A percentile compares a stretch with the other conserved stretches of the same genome.
These are phyloP conservation scores for Sylvia atricapilla DNA, from an alignment of 2,113 vertebrate species.

Conservation along the genomic window DNA sequence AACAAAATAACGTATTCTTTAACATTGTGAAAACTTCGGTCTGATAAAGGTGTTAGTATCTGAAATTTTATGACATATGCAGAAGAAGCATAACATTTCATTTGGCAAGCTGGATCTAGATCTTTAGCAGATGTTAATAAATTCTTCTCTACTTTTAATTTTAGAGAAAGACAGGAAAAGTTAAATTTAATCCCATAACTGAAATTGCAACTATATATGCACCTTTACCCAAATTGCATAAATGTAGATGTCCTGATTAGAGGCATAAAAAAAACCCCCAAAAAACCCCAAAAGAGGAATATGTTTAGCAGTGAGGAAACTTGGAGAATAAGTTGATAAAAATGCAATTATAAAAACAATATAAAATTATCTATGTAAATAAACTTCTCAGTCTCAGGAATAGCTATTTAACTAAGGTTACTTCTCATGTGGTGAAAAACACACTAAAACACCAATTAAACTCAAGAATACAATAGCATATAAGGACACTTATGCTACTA, in stretches of 20 bases:
- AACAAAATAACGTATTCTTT: neutral
- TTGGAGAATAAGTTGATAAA: neutral
- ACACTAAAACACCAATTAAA: neutral
- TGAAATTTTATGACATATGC: neutral
- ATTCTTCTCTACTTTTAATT: neutral
- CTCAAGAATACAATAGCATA: neutral
- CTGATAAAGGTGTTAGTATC: neutral
- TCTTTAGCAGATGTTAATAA: neutral
- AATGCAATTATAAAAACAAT: neutral
- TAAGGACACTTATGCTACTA: neutral
- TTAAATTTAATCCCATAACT: neutral
- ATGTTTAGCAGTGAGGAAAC: neutral
- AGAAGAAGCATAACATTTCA: neutral
- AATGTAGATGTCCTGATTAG: neutral
- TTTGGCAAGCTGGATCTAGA: neutral
- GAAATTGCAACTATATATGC: neutral
- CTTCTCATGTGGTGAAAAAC: neutral
- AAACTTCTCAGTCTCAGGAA: neutral
- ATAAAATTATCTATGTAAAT: neutral
- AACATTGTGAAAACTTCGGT: neutral
- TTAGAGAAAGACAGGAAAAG: neutral
- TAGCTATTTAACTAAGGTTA: neutral
- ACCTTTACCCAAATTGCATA: neutral
- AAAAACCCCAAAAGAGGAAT: neutral
- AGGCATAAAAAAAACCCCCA: neutral